Evolutionary conservation across 1,140 invertebrate species (phyloP), one percentile per base, ranked within the genome.

Genomic region (Arctopsyche grandis): DNA sequence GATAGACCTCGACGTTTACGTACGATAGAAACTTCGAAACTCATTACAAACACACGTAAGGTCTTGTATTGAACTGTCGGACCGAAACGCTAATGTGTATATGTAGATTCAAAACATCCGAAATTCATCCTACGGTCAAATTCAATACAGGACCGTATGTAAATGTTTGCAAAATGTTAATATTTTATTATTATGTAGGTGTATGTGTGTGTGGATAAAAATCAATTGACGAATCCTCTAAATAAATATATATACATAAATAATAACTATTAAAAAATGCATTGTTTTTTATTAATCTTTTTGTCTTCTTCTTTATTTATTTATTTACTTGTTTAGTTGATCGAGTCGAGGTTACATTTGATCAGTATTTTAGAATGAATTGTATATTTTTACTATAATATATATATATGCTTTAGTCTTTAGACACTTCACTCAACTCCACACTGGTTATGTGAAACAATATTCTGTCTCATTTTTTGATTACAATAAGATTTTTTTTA

Each of bases 211-310:
- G 52, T 16, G 22, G 12, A 70, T 9, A 75, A 48, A 75, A 75
- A 75, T 75, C 71, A 75, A 75, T 75, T 75, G 44, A 75, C 71
- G 44, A 73, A 75, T 48, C 48, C 71, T 70, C 16, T 66, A 12
- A 16, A 66, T 22, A 66, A 16, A 66, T 66, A 22, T 66, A 14
- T 75, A 75, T 56, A 22, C 9, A 71, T 44, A 52, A 71, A 71
- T 71, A 71, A 71, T 71, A 71, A 71, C 43, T 71, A 71, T 71
- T 71, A 24, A 48, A 75, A 75, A 75, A 56, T 75, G 71, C 52
- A 7, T 75, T 75, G 71, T 75, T 75, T 75, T 75, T 75, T 21
- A 44, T 56, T 75, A 16, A 56, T 58, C 26, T 75, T 58, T 26
- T 29, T 26, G 9, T 75, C 12, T 75, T 75, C 38, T 71, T 73